These are phyloP conservation scores for Pristionchus pacificus DNA, from an alignment of 1,140 invertebrate species.

Conservation along the genomic window DNA sequence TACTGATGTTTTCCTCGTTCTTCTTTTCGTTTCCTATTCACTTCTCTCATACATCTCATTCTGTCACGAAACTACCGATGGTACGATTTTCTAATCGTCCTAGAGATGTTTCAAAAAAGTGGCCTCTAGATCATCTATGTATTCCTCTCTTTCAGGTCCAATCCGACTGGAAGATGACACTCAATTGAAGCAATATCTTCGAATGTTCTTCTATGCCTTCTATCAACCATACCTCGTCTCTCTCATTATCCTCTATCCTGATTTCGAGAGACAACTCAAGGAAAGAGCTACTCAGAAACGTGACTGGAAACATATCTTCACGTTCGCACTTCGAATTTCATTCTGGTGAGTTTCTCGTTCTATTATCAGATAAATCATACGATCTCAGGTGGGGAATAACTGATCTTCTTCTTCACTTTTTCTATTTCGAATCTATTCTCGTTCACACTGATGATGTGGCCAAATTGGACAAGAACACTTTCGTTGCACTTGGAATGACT, in stretches of 20 bases:
- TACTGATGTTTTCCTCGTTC: conserved; percentile 49
- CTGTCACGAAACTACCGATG: not conserved
- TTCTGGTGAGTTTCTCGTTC: conserved; percentile 52
- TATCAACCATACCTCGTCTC: conserved; percentile 54
- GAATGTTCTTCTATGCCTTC: conserved; percentile 51
- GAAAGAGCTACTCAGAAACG: conserved; percentile 29
- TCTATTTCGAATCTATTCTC: conserved; percentile 52
- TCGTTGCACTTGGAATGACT: conserved; percentile 55
- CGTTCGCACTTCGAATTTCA: conserved; percentile 36
- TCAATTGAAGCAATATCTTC: conserved; percentile 13
- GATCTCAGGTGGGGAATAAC: conserved; percentile 43
- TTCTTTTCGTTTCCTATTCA: conserved; percentile 55
- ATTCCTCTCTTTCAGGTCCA: not conserved
- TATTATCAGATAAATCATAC: conserved; percentile 50
- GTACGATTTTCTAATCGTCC: not conserved
- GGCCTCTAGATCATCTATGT: too few species aligned
- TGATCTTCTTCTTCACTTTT: conserved; percentile 40
- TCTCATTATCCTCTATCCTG: conserved; percentile 53
- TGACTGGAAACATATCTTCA: conserved; percentile 36
- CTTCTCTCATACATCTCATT: conserved; percentile 49
- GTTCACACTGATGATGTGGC: conserved; percentile 40
- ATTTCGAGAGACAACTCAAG: conserved; percentile 50
- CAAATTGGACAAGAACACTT: conserved; percentile 51
- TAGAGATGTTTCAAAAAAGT: too few species aligned
- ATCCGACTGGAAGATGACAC: conserved; percentile 37